Evolutionary conservation across 2,113 vertebrate species (phyloP).

Genomic region (Catharus fuscescens): DNA sequence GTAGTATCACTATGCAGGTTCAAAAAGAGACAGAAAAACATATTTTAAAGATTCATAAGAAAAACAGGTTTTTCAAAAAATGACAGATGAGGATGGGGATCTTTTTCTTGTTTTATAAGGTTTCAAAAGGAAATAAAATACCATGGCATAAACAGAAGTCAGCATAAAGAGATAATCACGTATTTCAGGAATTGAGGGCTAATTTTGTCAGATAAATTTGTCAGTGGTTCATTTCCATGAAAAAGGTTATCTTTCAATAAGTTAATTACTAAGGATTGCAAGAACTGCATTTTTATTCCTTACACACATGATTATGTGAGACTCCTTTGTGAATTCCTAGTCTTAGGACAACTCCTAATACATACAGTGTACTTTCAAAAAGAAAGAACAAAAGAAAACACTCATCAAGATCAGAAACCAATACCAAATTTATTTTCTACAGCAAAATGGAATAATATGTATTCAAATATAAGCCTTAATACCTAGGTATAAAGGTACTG

Average conservation of each 20-base stretch:
- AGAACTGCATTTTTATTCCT: not conserved
- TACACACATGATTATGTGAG: not conserved
- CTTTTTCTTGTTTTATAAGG: not conserved
- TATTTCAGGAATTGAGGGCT: not conserved
- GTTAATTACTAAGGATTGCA: not conserved
- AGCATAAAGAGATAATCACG: not conserved
- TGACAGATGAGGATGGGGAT: fast-evolving
- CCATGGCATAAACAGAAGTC: not conserved
- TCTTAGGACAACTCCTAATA: not conserved
- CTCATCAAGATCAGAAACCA: not conserved
- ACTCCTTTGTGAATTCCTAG: not conserved
- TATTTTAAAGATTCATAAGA: not conserved
- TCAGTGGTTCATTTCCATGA: not conserved
- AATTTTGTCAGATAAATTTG: not conserved
- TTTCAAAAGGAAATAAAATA: not conserved
- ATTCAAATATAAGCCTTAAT: not conserved
- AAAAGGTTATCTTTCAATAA: not conserved
- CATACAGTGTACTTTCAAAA: not conserved
- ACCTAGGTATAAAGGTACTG: not conserved
- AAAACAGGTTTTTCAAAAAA: not conserved
- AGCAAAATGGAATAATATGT: not conserved
- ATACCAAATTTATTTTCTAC: not conserved
- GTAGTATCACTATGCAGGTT: not conserved
- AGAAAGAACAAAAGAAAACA: not conserved
- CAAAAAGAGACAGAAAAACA: not conserved